A percentile compares a stretch with the other conserved stretches of the same genome.
Evolutionary conservation across 2,797 vertebrate species (phyloP).

Genomic region (Danio kyathit): DNA sequence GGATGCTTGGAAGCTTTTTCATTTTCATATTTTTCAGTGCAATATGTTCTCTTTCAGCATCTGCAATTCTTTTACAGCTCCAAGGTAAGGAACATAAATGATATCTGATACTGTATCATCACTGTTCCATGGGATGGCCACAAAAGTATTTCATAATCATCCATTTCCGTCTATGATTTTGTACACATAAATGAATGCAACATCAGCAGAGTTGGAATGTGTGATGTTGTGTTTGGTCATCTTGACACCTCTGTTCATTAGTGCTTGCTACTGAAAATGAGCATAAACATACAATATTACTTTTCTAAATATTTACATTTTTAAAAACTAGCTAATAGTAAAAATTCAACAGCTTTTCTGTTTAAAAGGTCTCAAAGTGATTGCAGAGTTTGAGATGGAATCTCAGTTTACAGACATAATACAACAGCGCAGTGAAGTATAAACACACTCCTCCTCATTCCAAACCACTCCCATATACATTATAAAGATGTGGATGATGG

Average conservation of each 20-base stretch:
- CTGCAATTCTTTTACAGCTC: neutral
- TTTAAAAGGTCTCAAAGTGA: conserved; percentile 20
- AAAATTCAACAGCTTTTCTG: neutral
- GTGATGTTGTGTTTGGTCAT: neutral
- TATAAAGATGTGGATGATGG: conserved; percentile 44
- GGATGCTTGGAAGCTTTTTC: neutral
- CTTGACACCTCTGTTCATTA: neutral
- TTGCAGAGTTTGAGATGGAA: conserved; percentile 53
- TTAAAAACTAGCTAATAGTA: neutral
- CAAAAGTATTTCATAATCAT: neutral
- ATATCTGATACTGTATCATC: neutral
- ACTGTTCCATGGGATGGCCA: neutral
- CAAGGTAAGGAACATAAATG: neutral
- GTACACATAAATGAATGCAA: neutral
- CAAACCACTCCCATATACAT: conserved; percentile 60
- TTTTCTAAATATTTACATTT: conserved; percentile 8
- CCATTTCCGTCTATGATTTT: conserved; percentile 41
- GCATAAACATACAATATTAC: neutral
- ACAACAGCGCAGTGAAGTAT: conserved; percentile 53
- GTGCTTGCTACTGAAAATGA: neutral
- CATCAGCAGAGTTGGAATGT: neutral
- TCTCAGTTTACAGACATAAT: conserved; percentile 68
- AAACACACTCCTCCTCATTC: conserved; percentile 57
- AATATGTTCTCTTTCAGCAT: neutral
- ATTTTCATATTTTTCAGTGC: neutral